Evolutionary conservation across 2,113 vertebrate genomes (phyloP).

Genomic region (Butorides virescens): DNA sequence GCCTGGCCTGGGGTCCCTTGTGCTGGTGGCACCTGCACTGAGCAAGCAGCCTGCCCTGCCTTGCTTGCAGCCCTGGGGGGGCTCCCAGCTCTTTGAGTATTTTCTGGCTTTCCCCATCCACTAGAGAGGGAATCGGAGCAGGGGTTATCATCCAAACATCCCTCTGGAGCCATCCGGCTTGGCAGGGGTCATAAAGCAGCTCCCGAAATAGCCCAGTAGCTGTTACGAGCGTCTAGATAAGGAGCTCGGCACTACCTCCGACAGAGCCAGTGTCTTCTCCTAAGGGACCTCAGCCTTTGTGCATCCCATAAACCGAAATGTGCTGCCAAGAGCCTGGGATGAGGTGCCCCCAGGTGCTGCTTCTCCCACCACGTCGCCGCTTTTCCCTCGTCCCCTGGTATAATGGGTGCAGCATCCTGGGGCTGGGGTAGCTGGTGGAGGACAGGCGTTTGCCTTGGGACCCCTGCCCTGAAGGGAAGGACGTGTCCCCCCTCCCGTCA

Average conservation of each 20-base stretch:
- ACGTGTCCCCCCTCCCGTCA: accelerated
- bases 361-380: accelerated
- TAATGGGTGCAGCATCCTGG: background rate
- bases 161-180: background rate
- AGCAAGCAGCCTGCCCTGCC: background rate
- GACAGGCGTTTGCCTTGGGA: accelerated
- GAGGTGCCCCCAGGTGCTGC: background rate
- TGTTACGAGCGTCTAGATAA: background rate
- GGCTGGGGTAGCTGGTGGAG: background rate
- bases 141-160: background rate
- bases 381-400: accelerated
- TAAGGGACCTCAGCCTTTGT: background rate
- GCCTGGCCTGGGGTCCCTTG: background rate
- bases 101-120: background rate
- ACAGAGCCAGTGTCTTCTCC: background rate
- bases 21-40: accelerated
- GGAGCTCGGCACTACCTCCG: accelerated
- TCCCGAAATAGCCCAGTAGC: background rate
- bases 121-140: background rate
- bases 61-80: background rate
- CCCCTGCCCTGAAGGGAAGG: background rate
- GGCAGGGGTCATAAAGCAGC: background rate
- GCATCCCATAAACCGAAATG: background rate
- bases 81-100: background rate
- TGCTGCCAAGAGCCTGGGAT: background rate